Evolutionary conservation across 1,140 invertebrate species (phyloP).

Genomic region (Pseudomyrmex pallidus): DNA sequence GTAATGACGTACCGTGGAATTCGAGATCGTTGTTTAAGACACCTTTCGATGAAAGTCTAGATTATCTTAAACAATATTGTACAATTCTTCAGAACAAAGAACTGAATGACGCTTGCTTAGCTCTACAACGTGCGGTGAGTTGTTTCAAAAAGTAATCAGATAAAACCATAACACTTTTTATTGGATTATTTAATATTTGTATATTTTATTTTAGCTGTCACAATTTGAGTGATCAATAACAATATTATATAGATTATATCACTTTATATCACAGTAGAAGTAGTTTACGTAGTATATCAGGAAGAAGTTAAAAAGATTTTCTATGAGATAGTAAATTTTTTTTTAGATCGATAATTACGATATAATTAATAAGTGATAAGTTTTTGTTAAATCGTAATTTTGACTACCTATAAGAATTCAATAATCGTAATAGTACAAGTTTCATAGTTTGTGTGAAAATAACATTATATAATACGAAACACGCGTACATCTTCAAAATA

Average conservation of each 20-base stretch:
- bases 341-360: not conserved
- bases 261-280: slow-evolving; percentile 51
- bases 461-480: not conserved
- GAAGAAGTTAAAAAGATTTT: slow-evolving; percentile 28
- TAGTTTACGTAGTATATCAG: not conserved
- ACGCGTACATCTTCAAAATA: not conserved
- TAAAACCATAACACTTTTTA: not conserved
- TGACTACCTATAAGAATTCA: slow-evolving; percentile 15
- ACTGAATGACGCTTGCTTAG: not conserved
- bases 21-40: slow-evolving; percentile 32
- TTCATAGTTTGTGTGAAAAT: too few species aligned
- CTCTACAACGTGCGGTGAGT: slow-evolving; percentile 49
- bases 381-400: too few species aligned
- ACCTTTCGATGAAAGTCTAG: slow-evolving; percentile 48
- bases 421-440: not conserved
- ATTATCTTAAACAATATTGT: slow-evolving; percentile 40
- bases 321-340: not conserved
- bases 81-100: not conserved
- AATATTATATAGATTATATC: slow-evolving; percentile 35
- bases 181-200: not conserved
- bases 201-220: slow-evolving; percentile 27
- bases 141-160: not conserved
- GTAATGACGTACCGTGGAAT: slow-evolving; percentile 38
- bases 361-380: too few species aligned
- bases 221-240: slow-evolving; percentile 41